Evolutionary conservation across 2,113 vertebrate genomes (phyloP).

Genomic region (Melanostigma gelatinosum): DNA sequence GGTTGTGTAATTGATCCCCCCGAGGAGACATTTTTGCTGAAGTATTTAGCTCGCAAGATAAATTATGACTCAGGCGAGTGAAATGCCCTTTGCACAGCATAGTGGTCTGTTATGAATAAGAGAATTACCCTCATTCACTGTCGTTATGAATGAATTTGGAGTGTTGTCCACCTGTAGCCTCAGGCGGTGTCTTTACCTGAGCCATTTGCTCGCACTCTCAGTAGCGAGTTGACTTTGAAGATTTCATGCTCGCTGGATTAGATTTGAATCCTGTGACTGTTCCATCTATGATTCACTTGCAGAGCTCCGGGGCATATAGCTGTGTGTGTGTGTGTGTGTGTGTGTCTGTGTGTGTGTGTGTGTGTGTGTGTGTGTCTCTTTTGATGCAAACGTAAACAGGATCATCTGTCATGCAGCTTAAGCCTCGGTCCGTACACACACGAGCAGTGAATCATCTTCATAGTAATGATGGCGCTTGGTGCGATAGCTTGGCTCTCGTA

Average conservation of each 20-base stretch:
- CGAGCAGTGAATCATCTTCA: constrained; percentile 14
- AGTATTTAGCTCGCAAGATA: constrained; percentile 31
- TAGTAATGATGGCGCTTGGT: background rate
- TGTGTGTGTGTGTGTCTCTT: background rate
- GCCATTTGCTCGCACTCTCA: constrained; percentile 10
- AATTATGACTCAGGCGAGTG: constrained; percentile 40
- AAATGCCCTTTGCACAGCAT: constrained; percentile 14
- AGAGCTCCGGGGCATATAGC: constrained; percentile 25
- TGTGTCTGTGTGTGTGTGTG: background rate
- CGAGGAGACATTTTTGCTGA: background rate
- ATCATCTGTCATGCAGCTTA: constrained; percentile 17
- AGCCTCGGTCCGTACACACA: background rate
- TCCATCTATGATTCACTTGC: constrained; percentile 46
- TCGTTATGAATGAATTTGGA: constrained; percentile 26
- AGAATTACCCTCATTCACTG: constrained; percentile 24
- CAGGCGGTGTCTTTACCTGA: background rate
- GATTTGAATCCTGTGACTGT: constrained; percentile 48
- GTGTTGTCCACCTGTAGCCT: constrained; percentile 46
- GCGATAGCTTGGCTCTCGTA: constrained; percentile 22
- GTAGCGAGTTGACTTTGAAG: constrained; percentile 34
- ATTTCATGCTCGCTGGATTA: constrained; percentile 52
- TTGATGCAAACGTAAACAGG: constrained; percentile 4
- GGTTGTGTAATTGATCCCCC: constrained; percentile 17
- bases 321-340: constrained; percentile 12
- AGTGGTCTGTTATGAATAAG: constrained; percentile 35